Conservation (phyloP, 1,140 invertebrate genomes). For the Drosophila gunungcola region DNA sequence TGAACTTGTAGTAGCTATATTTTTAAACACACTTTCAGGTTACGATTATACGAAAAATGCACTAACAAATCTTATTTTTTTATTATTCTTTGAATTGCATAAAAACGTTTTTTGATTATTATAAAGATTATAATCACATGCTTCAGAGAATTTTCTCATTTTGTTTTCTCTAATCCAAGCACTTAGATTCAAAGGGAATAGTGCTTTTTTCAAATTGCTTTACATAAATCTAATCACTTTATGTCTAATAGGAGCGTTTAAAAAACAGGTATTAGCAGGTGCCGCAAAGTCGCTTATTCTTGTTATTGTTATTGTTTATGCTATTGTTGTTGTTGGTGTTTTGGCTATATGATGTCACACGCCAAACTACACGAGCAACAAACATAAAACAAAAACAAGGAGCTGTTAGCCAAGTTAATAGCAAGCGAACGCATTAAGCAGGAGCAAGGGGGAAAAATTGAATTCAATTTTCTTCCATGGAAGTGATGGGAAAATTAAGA, state of each 20-base stretch:
- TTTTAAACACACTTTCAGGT: no score
- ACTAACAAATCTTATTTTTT: no score
- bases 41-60: no score
- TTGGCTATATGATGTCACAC: conserved; percentile 38
- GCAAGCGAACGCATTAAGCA: conserved; percentile 68
- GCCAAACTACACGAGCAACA: conserved; percentile 27
- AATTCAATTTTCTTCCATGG: conserved; percentile 66
- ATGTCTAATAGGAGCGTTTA: not conserved
- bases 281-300: conserved; percentile 1
- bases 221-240: not conserved
- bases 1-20: no score
- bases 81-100: no score
- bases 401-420: conserved; percentile 59
- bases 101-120: no score
- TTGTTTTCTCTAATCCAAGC: no score
- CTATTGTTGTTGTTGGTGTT: not conserved
- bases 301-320: conserved; percentile 15
- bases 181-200: no score
- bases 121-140: no score
- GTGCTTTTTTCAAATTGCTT: not conserved
- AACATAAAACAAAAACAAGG: conserved; percentile 12
- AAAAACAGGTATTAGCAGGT: not conserved
- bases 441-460: conserved; percentile 55
- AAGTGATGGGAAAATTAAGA: conserved; percentile 14
- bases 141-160: no score